Conservation (phyloP, 1,140 invertebrate species). For the Aradophagus sp. region DNA sequence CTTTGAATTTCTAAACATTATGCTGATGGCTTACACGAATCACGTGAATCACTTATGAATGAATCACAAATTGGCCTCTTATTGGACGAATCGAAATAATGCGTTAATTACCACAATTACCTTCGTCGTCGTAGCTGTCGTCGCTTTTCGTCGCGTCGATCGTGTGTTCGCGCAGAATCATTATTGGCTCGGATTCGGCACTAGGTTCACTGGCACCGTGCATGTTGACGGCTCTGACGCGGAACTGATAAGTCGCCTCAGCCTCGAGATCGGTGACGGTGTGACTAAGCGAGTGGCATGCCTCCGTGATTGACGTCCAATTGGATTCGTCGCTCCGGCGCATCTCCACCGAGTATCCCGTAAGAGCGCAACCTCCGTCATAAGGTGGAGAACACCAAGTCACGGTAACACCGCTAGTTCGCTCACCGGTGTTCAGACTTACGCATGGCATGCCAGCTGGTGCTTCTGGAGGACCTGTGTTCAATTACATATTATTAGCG, state of each 20-base stretch:
- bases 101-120: background rate
- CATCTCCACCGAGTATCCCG: constrained; percentile 88
- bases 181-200: constrained; percentile 74
- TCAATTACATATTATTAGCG: constrained; percentile 31
- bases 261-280: constrained; percentile 76
- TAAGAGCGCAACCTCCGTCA: constrained; percentile 89
- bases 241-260: constrained; percentile 80
- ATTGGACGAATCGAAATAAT: too few species aligned
- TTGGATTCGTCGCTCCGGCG: constrained; percentile 74
- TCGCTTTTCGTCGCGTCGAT: constrained; percentile 43
- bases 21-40: too few species aligned
- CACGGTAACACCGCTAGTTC: constrained; percentile 77
- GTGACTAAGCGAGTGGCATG: constrained; percentile 80
- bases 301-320: constrained; percentile 78
- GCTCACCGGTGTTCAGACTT: constrained; percentile 65
- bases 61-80: too few species aligned
- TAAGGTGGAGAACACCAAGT: constrained; percentile 88
- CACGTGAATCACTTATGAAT: too few species aligned
- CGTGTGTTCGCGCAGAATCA: constrained; percentile 59
- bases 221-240: constrained; percentile 85
- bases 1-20: too few species aligned
- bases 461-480: constrained; percentile 82
- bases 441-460: constrained; percentile 81
- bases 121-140: background rate
- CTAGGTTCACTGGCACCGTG: constrained; percentile 85